Evolutionary conservation across 2,888 invertebrate genomes (phyloP).

Genomic region (Beris chalybata): DNA sequence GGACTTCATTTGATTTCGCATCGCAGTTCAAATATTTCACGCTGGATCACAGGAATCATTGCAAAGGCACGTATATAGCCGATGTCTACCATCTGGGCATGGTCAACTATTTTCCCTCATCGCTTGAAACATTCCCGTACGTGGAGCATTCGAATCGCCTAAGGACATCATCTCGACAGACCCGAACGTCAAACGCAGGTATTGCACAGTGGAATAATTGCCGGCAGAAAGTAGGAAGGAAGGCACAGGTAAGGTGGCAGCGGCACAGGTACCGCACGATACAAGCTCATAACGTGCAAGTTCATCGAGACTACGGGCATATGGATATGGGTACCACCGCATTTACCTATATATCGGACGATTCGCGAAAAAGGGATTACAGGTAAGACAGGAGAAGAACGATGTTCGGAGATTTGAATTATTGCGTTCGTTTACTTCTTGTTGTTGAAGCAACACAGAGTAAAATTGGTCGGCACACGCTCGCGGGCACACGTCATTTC

Average conservation of each 20-base stretch:
- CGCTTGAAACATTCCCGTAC: conserved; percentile 32
- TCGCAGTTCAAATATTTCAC: neutral
- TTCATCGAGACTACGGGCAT: conserved; percentile 1
- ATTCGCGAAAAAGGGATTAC: conserved; percentile 23
- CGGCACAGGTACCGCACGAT: neutral
- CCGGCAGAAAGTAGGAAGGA: conserved; percentile 20
- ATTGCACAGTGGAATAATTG: conserved; percentile 32
- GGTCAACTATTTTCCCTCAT: conserved; percentile 32
- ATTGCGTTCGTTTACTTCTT: conserved; percentile 59
- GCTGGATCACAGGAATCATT: neutral
- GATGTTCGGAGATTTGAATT: conserved; percentile 49
- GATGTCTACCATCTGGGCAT: conserved; percentile 29
- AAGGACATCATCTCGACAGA: conserved; percentile 30
- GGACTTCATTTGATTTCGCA: conserved; percentile 6
- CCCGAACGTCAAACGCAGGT: conserved; percentile 33
- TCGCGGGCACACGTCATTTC: conserved; percentile 65
- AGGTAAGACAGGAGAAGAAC: conserved; percentile 32
- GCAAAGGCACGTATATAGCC: neutral
- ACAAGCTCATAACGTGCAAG: neutral
- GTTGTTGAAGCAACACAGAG: conserved; percentile 47
- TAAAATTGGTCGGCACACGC: conserved; percentile 63
- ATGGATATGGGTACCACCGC: too few relatives aligned
- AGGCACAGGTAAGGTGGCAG: too few relatives aligned
- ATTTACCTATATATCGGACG: conserved; percentile 6
- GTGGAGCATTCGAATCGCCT: conserved; percentile 30